These are phyloP conservation scores for Drosophila sucinea DNA, from an alignment of 1,140 invertebrate genomes.

Conservation along the genomic window DNA sequence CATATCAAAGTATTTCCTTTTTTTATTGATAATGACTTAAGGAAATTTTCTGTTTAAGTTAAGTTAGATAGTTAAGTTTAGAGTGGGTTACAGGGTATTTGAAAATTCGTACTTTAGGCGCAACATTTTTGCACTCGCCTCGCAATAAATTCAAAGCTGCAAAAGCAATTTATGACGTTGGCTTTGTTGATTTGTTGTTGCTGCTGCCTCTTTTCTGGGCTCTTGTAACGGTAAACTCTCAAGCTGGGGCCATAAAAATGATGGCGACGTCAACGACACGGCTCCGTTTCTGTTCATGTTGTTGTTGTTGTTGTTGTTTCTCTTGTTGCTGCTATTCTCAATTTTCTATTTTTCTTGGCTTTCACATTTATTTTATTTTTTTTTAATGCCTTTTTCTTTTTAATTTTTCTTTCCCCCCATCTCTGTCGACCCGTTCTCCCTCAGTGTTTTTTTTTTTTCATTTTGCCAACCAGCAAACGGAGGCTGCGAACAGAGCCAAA, in stretches of 20 bases:
- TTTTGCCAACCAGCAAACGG: slow-evolving; percentile 9
- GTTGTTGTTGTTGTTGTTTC: slow-evolving; percentile 28
- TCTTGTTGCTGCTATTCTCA: slow-evolving; percentile 28
- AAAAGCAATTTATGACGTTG: slow-evolving; percentile 65
- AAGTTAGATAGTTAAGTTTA: too few relatives aligned
- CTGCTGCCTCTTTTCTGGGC: slow-evolving; percentile 32
- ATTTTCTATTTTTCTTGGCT: slow-evolving; percentile 54
- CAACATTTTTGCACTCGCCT: slow-evolving; percentile 44
- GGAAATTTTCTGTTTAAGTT: too few relatives aligned
- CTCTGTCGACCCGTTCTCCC: not conserved
- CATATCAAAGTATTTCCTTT: too few relatives aligned
- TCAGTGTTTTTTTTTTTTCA: slow-evolving; percentile 3
- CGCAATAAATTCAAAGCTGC: slow-evolving; percentile 65
- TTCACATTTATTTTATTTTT: slow-evolving; percentile 39
- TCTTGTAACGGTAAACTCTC: slow-evolving; percentile 59
- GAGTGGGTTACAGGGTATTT: not conserved
- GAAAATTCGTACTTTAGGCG: not conserved
- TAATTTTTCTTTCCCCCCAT: slow-evolving; percentile 5
- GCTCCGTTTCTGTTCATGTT: slow-evolving; percentile 22
- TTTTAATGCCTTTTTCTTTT: slow-evolving; percentile 21
- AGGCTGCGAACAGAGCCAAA: slow-evolving; percentile 11
- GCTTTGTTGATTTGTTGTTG: slow-evolving; percentile 51
- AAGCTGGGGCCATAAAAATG: slow-evolving; percentile 54
- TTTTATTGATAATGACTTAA: too few relatives aligned
- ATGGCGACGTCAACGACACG: slow-evolving; percentile 26